A percentile compares a stretch with the other conserved stretches of the same genome.
These are phyloP conservation scores for Trissolcus basalis DNA, from an alignment of 1,140 invertebrate species.

Conservation along the genomic window DNA sequence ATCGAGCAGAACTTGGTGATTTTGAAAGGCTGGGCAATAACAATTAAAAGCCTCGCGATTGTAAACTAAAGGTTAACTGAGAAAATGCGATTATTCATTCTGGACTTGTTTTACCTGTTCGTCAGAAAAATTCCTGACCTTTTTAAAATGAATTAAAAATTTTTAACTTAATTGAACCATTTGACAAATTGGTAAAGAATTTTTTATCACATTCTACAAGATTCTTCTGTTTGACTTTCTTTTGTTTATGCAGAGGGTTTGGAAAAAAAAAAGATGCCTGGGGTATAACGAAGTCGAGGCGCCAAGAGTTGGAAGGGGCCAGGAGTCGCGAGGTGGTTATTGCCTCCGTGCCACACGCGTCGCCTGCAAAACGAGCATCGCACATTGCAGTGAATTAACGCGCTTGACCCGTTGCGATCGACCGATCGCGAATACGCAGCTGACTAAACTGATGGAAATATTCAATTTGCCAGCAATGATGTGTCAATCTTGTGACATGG, in stretches of 20 bases:
- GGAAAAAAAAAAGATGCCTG: background rate
- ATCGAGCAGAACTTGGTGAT: too few species aligned
- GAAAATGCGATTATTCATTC: too few species aligned
- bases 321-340: constrained; percentile 39
- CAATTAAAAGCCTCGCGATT: too few species aligned
- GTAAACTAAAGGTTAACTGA: too few species aligned
- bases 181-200: too few species aligned
- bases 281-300: too few species aligned
- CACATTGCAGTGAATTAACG: constrained; percentile 36
- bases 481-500: constrained; percentile 31
- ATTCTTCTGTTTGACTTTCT: background rate
- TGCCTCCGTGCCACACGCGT: constrained; percentile 46
- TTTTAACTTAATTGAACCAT: too few species aligned
- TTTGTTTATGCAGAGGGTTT: background rate
- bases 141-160: too few species aligned
- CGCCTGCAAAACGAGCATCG: constrained; percentile 34
- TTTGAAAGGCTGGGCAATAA: too few species aligned
- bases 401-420: constrained; percentile 37
- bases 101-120: too few species aligned
- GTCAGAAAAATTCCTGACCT: too few species aligned
- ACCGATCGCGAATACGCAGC: constrained; percentile 6
- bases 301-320: background rate
- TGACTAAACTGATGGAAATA: constrained; percentile 27
- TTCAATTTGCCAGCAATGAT: constrained; percentile 30
- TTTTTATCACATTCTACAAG: too few species aligned